Base-by-base conservation (phyloP, 2,888 invertebrate species). In the Drosophila kambysellisi region DNA sequence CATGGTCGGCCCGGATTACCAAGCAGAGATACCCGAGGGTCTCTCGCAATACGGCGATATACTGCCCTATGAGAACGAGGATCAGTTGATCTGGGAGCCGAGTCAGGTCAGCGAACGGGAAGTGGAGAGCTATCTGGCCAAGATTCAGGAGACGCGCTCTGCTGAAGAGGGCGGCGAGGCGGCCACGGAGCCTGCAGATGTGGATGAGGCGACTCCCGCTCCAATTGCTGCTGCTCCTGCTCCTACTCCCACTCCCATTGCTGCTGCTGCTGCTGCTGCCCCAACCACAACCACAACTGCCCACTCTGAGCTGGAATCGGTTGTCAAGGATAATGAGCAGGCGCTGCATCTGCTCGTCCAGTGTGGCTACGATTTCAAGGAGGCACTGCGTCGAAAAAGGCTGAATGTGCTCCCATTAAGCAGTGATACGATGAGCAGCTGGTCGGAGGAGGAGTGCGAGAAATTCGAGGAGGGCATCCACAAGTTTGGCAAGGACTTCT, bases 361-460 rank as follows among this genome's bases (percentile, higher is more conserved):
- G 92, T 99, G 99, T 93, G 98, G 98, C 2, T 97, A 98, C 92
- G 98, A 98, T 93, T 95, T 96, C n/a, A 98, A 98, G 70, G 98
- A 99, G 94, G 99, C 99, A 0, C 93, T 98, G 62, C 94, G 98
- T 70, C 94, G 98, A 61, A 95, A 96, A 67, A 95, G 96, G 56
- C 95, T 97, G 91, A 96, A 96, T 80, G 95, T 95, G 9, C 95
- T 96, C 62, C 94, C 95, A 0, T 75, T 94, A 6, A 96, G 97
- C 87, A 96, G 97, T 87, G 96, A 97, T 84, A 95, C 96, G 0
- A 96, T 96, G 94, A 97, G 97, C 88, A 94, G 97, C 4, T 99
- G 99, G 99, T 98, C 98, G 2, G 99, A 99, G 92, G 98, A 99
- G 91, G 99, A 99, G 92, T 98, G 98, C 93, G 95, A 97, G 65